Evolutionary conservation across 2,113 vertebrate genomes (phyloP).

Genomic region (Istiophorus platypterus): DNA sequence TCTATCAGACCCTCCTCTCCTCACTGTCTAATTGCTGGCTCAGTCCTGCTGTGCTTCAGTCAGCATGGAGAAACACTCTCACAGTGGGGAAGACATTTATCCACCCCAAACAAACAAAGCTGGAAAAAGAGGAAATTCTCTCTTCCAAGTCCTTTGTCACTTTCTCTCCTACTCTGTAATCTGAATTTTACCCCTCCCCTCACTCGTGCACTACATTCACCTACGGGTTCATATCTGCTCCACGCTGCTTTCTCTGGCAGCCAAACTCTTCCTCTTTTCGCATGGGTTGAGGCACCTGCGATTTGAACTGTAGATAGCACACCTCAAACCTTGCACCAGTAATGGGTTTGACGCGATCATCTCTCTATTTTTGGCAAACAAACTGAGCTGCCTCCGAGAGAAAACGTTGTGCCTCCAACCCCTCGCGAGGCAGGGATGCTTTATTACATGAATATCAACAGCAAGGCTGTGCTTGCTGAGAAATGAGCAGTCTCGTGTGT

Average conservation of each 20-base stretch:
- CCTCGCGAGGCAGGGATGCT: slow-evolving; percentile 7
- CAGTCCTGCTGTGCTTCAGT: slow-evolving; percentile 76
- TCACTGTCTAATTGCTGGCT: slow-evolving; percentile 76
- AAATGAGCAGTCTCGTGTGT: slow-evolving; percentile 42
- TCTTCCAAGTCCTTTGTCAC: slow-evolving; percentile 53
- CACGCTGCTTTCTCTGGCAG: slow-evolving; percentile 12
- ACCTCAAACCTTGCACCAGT: slow-evolving; percentile 23
- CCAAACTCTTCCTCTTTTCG: slow-evolving; percentile 2
- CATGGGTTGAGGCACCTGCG: slow-evolving; percentile 25
- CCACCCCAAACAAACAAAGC: slow-evolving; percentile 68
- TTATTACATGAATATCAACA: slow-evolving; percentile 58
- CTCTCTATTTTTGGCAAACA: slow-evolving; percentile 47
- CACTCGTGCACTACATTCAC: slow-evolving; percentile 44
- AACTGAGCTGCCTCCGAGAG: slow-evolving; percentile 13
- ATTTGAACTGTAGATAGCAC: slow-evolving; percentile 55
- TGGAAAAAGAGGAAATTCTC: slow-evolving; percentile 55
- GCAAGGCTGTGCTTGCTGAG: slow-evolving; percentile 23
- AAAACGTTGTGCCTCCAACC: not conserved
- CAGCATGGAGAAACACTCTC: slow-evolving; percentile 76
- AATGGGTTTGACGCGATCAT: slow-evolving; percentile 28
- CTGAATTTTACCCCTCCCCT: slow-evolving; percentile 42
- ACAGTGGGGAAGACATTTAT: slow-evolving; percentile 70
- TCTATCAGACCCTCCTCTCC: slow-evolving; percentile 50
- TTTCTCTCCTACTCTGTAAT: slow-evolving; percentile 53
- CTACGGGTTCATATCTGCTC: slow-evolving; percentile 30